A percentile compares a stretch with the other conserved stretches of the same genome.
phyloP scores from a whole-genome alignment of 1,140 invertebrate genomes.

The Leptestheria dahalacensis region DNA sequence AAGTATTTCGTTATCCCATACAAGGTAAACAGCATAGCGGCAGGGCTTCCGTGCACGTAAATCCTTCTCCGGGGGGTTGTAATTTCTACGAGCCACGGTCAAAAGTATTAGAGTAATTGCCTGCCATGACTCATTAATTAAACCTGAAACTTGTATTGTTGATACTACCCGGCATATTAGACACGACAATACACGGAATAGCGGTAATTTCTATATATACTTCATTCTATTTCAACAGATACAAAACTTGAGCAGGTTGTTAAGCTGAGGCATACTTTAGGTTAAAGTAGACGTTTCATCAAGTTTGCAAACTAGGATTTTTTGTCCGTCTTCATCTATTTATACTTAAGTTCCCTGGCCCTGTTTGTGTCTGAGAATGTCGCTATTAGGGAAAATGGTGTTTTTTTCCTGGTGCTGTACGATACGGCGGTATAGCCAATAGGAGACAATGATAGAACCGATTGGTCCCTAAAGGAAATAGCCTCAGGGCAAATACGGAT shows the following conservation, averaged over 20 bases:
- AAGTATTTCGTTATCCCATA: neutral
- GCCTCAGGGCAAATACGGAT: neutral
- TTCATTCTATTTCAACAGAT: too few species aligned
- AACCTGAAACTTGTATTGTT: neutral
- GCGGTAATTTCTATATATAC: too few species aligned
- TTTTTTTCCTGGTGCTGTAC: too few species aligned
- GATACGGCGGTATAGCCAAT: too few species aligned
- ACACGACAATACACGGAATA: neutral
- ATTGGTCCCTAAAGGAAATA: neutral
- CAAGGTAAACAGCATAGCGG: neutral
- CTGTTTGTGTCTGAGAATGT: too few species aligned
- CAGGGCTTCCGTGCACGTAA: neutral
- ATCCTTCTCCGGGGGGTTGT: neutral
- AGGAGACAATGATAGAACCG: neutral
- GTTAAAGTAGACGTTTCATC: too few species aligned
- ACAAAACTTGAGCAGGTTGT: too few species aligned
- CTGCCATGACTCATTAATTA: neutral
- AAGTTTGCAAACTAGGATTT: too few species aligned
- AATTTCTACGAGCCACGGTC: neutral
- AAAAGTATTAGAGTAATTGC: neutral
- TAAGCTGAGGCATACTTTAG: too few species aligned
- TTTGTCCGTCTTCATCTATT: too few species aligned
- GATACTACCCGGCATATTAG: neutral
- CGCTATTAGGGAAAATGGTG: too few species aligned
- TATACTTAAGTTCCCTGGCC: too few species aligned